Evolutionary conservation across 1,140 invertebrate species (phyloP).

Genomic region (Propsilocerus akamusi): DNA sequence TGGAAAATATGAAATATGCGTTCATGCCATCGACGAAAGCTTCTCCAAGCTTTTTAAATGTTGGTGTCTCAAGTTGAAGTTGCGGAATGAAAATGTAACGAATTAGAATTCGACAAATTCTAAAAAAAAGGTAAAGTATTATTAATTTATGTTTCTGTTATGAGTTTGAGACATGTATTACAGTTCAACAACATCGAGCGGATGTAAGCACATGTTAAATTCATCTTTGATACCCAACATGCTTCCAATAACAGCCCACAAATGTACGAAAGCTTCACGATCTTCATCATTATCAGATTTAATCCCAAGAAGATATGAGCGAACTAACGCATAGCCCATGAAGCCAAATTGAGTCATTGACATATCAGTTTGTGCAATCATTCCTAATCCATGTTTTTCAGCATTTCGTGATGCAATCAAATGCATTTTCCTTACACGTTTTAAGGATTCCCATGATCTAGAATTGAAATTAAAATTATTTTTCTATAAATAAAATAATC

Average conservation of each 20-base stretch:
- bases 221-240: conserved; percentile 54
- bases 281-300: conserved; percentile 26
- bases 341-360: conserved; percentile 64
- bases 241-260: conserved; percentile 58
- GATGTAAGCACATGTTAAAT: conserved; percentile 5
- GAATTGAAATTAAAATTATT: conserved; percentile 9
- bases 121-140: neutral
- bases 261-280: conserved; percentile 52
- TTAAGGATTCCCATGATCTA: conserved; percentile 38
- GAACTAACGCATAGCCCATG: conserved; percentile 42
- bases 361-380: conserved; percentile 54
- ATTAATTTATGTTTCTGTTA: neutral
- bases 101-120: neutral
- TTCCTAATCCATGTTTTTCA: conserved; percentile 20
- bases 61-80: conserved; percentile 4
- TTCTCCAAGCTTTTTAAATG: neutral
- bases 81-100: conserved; percentile 1
- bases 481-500: neutral
- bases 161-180: neutral
- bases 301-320: conserved; percentile 41
- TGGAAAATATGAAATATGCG: neutral
- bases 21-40: conserved; percentile 1
- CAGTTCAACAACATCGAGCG: neutral
- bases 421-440: conserved; percentile 39
- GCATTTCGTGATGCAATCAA: conserved; percentile 29